Evolutionary conservation across 2,797 vertebrate genomes (phyloP), one percentile per base, ranked within the genome.

Genomic region (Gastrophryne carolinensis): DNA sequence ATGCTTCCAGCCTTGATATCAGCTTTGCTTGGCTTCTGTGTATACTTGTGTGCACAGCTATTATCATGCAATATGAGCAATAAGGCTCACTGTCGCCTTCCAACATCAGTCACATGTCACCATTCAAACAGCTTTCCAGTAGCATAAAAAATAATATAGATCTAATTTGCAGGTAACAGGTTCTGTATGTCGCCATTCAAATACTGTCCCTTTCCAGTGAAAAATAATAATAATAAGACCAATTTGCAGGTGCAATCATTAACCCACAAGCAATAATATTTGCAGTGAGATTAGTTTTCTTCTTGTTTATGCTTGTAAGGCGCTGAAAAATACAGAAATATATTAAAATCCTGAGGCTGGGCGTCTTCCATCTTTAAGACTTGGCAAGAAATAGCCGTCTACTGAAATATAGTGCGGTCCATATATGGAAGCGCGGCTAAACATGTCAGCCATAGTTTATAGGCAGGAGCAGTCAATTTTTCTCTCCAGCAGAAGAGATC

Each of bases 391-490:
- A n/a, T 82, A 88, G 74, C 79, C 73, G 84, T 82, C 86, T 86
- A 87, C 90, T 87, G 86, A 87, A 90, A 90, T 79, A 84, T 89
- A 81, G 88, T 82, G 64, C 86, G 81, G 82, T 83, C 94, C 94
- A 92, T 94, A 94, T 90, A 94, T 91, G 94, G 94, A 86, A 83
- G 87, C 82, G 73, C 85, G 83, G 90, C 91, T 91, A 91, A 93
- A 94, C 91, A 91, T 91, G 92, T 90, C 93, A 90, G 87, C 88
- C 87, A 88, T 92, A 91, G 93, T 94, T 93, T 90, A 92, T 87
- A 91, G 87, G 87, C 81, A 84, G 86, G 83, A 82, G 87, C 84
- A 89, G 83, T 87, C 80, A 58, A 88, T 89, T 91, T 92, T 91
- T 92, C 90, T 91, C 93, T 85, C 88, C 87, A 74, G 3, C 84